A percentile compares a stretch with the other conserved stretches of the same genome.
These are phyloP conservation scores for Amblyjoppa proteus DNA, from an alignment of 2,888 invertebrate species.

Conservation along the genomic window DNA sequence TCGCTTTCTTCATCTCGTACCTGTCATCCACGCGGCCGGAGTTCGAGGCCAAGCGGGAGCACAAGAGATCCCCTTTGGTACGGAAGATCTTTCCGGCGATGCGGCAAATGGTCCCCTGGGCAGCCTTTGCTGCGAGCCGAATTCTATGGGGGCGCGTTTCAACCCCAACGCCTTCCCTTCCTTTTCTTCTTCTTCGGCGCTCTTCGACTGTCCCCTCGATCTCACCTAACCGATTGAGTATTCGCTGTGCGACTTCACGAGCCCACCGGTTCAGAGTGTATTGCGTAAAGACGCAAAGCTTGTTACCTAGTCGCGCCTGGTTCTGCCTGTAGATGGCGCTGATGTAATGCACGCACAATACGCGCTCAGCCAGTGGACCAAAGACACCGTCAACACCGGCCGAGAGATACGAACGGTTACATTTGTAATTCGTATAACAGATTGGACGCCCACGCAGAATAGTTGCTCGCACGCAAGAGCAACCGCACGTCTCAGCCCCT, in stretches of 20 bases:
- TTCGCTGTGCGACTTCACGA: too few relatives aligned
- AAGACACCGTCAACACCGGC: conserved; percentile 28
- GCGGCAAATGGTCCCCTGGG: conserved; percentile 79
- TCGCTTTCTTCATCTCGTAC: conserved; percentile 61
- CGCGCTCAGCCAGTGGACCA: conserved; percentile 20
- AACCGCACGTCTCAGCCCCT: conserved; percentile 52
- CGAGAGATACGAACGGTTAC: conserved; percentile 43
- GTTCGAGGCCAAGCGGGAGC: conserved; percentile 36
- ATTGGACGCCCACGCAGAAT: conserved; percentile 62
- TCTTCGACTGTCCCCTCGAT: conserved; percentile 7
- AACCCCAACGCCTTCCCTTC: conserved; percentile 54
- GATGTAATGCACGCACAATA: neutral
- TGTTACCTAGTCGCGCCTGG: too few relatives aligned
- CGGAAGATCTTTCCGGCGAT: conserved; percentile 73
- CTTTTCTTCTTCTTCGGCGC: conserved; percentile 23
- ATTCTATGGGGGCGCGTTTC: conserved; percentile 77
- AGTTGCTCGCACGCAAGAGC: conserved; percentile 7
- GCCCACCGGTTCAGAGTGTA: too few relatives aligned
- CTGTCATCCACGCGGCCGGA: conserved; percentile 72
- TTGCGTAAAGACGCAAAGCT: too few relatives aligned
- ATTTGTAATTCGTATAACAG: conserved; percentile 58
- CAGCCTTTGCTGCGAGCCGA: conserved; percentile 77
- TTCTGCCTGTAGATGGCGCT: neutral
- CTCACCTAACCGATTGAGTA: conserved; percentile 22
- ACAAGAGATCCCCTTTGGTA: conserved; percentile 23